Base-by-base conservation (phyloP, 2,113 vertebrate species). In the Alethe diademata region DNA sequence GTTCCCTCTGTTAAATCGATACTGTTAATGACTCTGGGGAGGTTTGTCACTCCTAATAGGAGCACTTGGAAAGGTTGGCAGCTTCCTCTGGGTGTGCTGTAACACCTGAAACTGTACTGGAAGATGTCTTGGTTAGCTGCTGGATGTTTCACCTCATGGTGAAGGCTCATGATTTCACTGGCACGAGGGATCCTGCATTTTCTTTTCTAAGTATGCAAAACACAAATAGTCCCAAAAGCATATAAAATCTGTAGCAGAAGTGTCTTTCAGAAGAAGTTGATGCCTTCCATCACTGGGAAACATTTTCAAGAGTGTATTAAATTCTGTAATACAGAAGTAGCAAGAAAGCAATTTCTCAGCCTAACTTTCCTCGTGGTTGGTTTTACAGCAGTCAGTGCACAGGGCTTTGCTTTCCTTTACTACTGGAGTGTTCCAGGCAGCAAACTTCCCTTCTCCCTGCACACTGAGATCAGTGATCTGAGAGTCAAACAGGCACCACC, bases 331-430 rank as follows among this genome's bases (percentile, higher is more conserved):
- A 85, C 93, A 82, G 89, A 94, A 95, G 76, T 70, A 96, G 51
- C 95, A 93, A 94, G 91, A 94, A 96, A 92, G 72, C 61, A 11
- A n/a, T 92, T 91, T 87, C 53, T 92, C 67, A 64, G 50, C 25
- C 56, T 60, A 2, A 26, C 69, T 84, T 67, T 51, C 24, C 36
- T 76, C 7, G 1, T 78, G 50, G 51, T 19, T 57, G 28, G 47
- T 83, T 86, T 88, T 76, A 38, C 48, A 48, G 56, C 45, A 67
- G 8, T 23, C 53, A 71, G 4, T 57, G 50, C 48, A 65, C 18
- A 11, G 45, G 64, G 51, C 65, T 81, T 62, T 72, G 62, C 86
- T 64, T 47, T 88, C 36, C 75, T 88, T 50, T 51, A 16, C 31
- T 54, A 5, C n/a, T 54, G 54, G 15, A 72, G 69, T 76, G 62